These are phyloP conservation scores for Lepisosteus osseus DNA, from an alignment of 2,113 vertebrate species.

Conservation along the genomic window DNA sequence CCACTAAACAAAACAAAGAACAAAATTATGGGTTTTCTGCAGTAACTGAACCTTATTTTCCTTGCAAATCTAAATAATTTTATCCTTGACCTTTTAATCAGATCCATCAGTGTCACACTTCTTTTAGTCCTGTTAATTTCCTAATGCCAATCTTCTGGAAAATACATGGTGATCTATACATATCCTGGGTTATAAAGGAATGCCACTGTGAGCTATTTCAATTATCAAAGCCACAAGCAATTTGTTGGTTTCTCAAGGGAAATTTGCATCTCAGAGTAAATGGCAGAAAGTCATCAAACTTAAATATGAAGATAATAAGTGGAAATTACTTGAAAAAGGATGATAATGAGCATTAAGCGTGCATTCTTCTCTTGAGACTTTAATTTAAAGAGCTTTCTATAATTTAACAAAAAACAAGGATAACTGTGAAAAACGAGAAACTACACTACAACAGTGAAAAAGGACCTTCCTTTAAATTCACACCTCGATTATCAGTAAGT, in stretches of 20 bases:
- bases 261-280: constrained; percentile 22
- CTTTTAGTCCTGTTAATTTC: background rate
- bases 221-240: background rate
- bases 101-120: background rate
- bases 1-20: no score
- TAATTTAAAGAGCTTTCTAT: background rate
- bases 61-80: no score
- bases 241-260: background rate
- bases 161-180: background rate
- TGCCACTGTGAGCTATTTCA: background rate
- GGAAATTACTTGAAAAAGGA: constrained; percentile 42
- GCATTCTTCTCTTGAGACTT: constrained; percentile 32
- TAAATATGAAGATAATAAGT: constrained; percentile 37
- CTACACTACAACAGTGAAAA: no score
- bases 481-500: no score
- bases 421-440: no score
- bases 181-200: background rate
- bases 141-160: background rate
- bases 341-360: constrained; percentile 44
- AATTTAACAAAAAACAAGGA: background rate
- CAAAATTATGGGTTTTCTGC: no score
- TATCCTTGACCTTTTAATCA: background rate
- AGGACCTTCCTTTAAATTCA: background rate
- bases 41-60: background rate
- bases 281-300: constrained; percentile 30